These are phyloP conservation scores for Amblyornis subalaris DNA, from an alignment of 2,113 vertebrate species.

Conservation along the genomic window DNA sequence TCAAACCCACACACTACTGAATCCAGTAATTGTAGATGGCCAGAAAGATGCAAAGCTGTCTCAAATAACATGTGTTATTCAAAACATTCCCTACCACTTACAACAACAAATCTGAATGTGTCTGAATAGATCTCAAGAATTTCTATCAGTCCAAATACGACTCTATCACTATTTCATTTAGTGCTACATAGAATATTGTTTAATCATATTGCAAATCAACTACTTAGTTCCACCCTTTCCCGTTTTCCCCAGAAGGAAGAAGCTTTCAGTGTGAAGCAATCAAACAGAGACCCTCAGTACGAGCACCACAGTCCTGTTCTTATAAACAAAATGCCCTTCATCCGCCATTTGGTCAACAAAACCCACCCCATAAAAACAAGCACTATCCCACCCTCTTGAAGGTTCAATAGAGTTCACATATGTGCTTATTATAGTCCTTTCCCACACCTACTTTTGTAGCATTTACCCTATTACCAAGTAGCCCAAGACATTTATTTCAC, in stretches of 20 bases:
- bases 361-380: background rate
- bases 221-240: background rate
- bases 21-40: background rate
- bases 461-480: background rate
- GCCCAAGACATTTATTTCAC: background rate
- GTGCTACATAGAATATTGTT: background rate
- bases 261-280: background rate
- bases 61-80: background rate
- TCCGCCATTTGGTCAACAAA: background rate
- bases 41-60: background rate
- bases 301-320: background rate
- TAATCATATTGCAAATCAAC: background rate
- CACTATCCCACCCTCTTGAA: background rate
- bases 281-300: background rate
- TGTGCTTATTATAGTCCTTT: background rate
- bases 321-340: background rate
- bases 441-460: background rate
- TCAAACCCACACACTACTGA: background rate
- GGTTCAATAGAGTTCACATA: background rate
- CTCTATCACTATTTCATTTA: background rate
- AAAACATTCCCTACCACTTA: background rate
- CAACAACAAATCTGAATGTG: background rate
- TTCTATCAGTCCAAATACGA: background rate
- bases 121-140: background rate
- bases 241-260: background rate